These are phyloP conservation scores for Seira sanloemensis DNA, from an alignment of 2,888 invertebrate genomes.

Conservation along the genomic window DNA sequence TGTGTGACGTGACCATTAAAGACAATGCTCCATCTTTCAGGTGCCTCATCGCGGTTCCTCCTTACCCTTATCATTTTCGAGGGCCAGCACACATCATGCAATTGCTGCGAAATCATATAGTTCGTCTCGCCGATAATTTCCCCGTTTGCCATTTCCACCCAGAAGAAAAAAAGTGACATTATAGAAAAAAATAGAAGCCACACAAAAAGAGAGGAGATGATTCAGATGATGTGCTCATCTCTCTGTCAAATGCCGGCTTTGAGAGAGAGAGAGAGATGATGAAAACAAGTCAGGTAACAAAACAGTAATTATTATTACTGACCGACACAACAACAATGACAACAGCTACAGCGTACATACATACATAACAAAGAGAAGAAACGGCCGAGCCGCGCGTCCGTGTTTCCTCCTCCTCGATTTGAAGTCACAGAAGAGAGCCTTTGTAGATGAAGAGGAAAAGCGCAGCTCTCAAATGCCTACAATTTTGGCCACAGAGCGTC, in stretches of 20 bases:
- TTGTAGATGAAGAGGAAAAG: background rate
- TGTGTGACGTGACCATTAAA: background rate
- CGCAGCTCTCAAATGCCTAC: background rate
- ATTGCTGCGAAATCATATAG: too few species aligned
- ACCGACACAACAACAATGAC: conserved; percentile 43
- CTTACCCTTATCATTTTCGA: background rate
- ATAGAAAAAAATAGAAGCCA: background rate
- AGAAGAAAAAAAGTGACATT: background rate
- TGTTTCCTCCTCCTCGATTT: conserved; percentile 42
- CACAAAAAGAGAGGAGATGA: background rate
- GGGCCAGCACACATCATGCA: too few species aligned
- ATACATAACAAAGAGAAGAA: too few species aligned
- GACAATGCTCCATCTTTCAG: background rate
- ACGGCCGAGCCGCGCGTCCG: conserved; percentile 18
- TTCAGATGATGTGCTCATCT: background rate
- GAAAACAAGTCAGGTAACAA: conserved; percentile 62
- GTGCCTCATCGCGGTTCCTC: background rate
- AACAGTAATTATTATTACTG: conserved; percentile 30
- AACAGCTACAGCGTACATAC: conserved; percentile 14
- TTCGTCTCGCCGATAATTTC: background rate
- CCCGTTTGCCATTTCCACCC: background rate
- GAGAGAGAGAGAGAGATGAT: too few species aligned
- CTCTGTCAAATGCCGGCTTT: background rate
- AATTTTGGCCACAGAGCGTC: background rate
- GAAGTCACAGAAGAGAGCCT: background rate